Evolutionary conservation across 2,888 invertebrate species (phyloP).

Genomic region (Phymatocera aterrima): DNA sequence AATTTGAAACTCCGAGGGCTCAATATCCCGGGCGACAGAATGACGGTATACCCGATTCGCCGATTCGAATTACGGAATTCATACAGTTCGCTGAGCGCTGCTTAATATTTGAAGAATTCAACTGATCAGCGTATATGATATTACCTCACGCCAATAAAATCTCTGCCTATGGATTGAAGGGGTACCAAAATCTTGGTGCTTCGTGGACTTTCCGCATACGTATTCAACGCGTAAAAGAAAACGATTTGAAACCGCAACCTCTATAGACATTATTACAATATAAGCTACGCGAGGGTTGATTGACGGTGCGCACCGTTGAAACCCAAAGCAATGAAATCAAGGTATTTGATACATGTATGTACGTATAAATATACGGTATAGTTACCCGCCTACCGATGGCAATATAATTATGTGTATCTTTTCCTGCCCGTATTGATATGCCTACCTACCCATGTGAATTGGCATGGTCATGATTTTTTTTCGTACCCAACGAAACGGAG

Average conservation of each 20-base stretch:
- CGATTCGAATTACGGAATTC: slow-evolving; percentile 9
- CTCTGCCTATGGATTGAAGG: neutral
- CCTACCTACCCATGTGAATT: too few relatives aligned
- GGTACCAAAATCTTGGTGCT: neutral
- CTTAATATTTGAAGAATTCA: slow-evolving; percentile 15
- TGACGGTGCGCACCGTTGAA: neutral
- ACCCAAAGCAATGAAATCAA: neutral
- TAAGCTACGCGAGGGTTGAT: neutral
- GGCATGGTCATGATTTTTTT: slow-evolving; percentile 13
- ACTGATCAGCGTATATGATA: slow-evolving; percentile 51
- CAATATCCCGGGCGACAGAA: neutral
- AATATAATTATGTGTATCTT: neutral
- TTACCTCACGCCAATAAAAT: slow-evolving; percentile 51
- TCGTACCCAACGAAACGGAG: neutral
- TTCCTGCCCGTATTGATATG: neutral
- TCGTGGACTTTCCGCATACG: neutral
- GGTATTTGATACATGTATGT: neutral
- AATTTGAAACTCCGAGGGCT: neutral
- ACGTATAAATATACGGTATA: too few relatives aligned
- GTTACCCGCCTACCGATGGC: neutral
- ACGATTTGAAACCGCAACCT: neutral
- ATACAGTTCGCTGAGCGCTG: neutral
- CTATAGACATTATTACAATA: too few relatives aligned
- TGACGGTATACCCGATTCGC: slow-evolving; percentile 34
- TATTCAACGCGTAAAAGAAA: neutral